Evolutionary conservation across 2,888 invertebrate genomes (phyloP).

Genomic region (Meghimatium bilineatum): DNA sequence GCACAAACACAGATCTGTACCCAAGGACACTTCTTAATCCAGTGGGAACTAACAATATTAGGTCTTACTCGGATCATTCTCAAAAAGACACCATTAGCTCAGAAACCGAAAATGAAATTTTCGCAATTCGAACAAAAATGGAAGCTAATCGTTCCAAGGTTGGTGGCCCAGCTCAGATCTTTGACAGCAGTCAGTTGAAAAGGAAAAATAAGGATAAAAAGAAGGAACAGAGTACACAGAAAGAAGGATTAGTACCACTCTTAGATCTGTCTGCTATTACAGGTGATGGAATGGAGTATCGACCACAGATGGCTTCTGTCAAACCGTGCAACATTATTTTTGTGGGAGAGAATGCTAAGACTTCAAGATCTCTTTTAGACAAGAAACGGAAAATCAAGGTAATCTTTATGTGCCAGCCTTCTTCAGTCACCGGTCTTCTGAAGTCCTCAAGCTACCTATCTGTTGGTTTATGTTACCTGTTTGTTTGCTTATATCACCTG

Average conservation of each 20-base stretch:
- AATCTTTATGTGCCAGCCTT: slow-evolving; percentile 4
- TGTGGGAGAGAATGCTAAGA: slow-evolving; percentile 66
- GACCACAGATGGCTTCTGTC: slow-evolving; percentile 58
- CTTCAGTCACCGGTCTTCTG: too few relatives aligned
- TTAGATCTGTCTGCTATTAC: slow-evolving; percentile 63
- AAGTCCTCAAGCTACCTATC: too few relatives aligned
- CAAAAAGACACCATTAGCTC: slow-evolving; percentile 35
- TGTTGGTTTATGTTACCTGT: too few relatives aligned
- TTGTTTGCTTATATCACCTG: too few relatives aligned
- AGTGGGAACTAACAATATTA: background rate
- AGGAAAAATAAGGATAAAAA: slow-evolving; percentile 51
- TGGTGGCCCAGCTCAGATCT: slow-evolving; percentile 49
- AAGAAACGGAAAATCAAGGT: slow-evolving; percentile 62
- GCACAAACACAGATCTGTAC: background rate
- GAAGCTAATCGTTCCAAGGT: slow-evolving; percentile 40
- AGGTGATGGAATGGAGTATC: slow-evolving; percentile 58
- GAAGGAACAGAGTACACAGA: slow-evolving; percentile 6
- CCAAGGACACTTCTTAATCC: slow-evolving; percentile 2
- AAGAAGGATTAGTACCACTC: slow-evolving; percentile 50
- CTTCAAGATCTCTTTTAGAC: slow-evolving; percentile 62
- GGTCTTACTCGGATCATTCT: background rate
- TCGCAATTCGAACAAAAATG: slow-evolving; percentile 45
- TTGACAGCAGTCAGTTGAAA: slow-evolving; percentile 54
- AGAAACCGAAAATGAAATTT: slow-evolving; percentile 49
- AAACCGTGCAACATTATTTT: slow-evolving; percentile 67